Base-by-base conservation (phyloP, 2,888 invertebrate genomes). In the Calliscelio sp. region DNA sequence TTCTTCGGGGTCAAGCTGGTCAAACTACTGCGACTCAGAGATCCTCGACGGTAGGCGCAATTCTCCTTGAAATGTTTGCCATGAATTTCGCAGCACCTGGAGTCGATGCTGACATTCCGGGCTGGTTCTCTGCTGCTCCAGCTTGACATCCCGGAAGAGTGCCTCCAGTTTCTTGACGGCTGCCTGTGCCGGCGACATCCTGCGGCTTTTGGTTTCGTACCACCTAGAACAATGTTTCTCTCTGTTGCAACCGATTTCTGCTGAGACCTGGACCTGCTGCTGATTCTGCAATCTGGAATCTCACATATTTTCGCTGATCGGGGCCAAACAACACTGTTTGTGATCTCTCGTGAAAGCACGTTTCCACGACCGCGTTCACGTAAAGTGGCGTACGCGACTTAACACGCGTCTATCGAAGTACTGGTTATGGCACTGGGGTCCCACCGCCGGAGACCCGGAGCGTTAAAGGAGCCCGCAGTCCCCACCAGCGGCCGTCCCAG, bases 161-260 rank as follows among this genome's bases (percentile, higher is more conserved):
- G 96, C 95, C 91, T 96, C 96, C 89, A 97, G 93, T 88, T 96
- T 95, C 89, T 95, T 95, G 92, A 96, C 95, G 41, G 96, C 96
- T 83, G 95, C 94, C 77, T 95, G 95, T 80, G 88, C 88, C 59
- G 91, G 85, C 10, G 91, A 88, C 88, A 88, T 87, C 11, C 44
- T 81, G 78, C 61, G 14, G 7, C 10, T 16, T 71, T 65, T 74
- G 14, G 51, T 6, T 2, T 74, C 53, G 16, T 24, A 82, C 49
- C 73, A 75, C 75, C 68, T 75, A 46, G 16, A 81, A 81, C 14
- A 63, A 73, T n/a, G n/a, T n/a, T n/a, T 32, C 18, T 49, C 38
- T 32, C 22, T 51, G 32, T 59, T n/a, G 46, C 35, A 44, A n/a
- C n/a, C n/a, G n/a, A n/a, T n/a, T n/a, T n/a, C n/a, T n/a, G n/a